Base-by-base conservation (phyloP, 2,797 vertebrate species). In the Brachyalestes nurse region DNA sequence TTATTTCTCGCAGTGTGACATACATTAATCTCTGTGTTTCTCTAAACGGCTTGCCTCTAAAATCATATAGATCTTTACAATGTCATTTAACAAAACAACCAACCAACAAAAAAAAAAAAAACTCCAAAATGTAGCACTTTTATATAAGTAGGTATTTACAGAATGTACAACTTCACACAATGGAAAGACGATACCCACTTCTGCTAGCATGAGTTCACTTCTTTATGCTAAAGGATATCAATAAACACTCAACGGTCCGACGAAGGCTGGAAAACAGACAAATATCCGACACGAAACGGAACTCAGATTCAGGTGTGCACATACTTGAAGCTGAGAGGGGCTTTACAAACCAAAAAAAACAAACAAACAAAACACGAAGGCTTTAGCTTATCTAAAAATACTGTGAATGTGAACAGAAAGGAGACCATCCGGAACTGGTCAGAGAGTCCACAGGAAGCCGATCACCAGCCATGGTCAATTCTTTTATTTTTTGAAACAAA, bases 61-160 rank as follows among this genome's bases (percentile, higher is more conserved):
- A 86, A 81, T 81, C 72, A 49, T 72, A 84, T 82, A 76, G 45
- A 76, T 77, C 72, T 82, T 82, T 80, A 83, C 82, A 83, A 80
- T 80, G 80, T 55, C 67, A 75, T 76, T 91, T 90, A 89, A 86
- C 82, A 92, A 94, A 94, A 92, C 90, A 90, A 61, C 0, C 45
- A 47, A 47, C 45, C 4, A 42, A 4, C 8, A 61, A 71, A 45
- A 55, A 42, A 77, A 72, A 55, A 10, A n/a, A 23, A 57, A 67
- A 69, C 51, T 12, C 2, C 78, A 85, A 89, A 92, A 92, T 89
- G 89, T 89, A 86, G 90, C 91, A 92, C 91, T 91, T 88, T 93
- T 93, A 92, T 93, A 92, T 90, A 92, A 91, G 91, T 93, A 75
- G 88, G 78, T 91, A 94, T 93, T 91, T 93, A 95, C 93, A 94